Base-by-base conservation (phyloP, 2,888 invertebrate genomes). In the Mamestra brassicae region DNA sequence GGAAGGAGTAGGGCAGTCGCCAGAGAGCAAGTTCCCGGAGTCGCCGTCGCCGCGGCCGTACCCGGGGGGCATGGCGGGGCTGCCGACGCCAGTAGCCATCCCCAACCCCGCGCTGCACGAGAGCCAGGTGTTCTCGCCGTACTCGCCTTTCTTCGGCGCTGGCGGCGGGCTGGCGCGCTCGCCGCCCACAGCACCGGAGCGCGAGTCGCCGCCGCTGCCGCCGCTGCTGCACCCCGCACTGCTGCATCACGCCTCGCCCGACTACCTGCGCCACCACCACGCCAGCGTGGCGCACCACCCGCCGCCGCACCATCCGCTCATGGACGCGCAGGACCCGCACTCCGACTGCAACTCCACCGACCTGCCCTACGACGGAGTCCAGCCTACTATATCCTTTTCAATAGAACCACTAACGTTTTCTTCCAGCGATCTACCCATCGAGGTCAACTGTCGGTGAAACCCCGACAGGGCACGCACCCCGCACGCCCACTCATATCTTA, bases 41-140 rank as follows among this genome's bases (percentile, higher is more conserved):
- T 98, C 98, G 71, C 98, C 98, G 83, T 97, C 98, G 90, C 97
- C 98, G 90, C 97, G 98, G 94, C 98, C 98, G 93, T 97, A 97
- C 89, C 98, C 98, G 71, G 98, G 98, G 75, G 98, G 99, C 97
- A 97, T 99, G 96, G 98, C 98, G 15, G 81, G 81, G 90, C 97
- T 99, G 93, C 99, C 99, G 87, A 99, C 99, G 78, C 98, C 99
- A 81, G 99, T 99, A 92, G 99, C 99, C 93, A 99, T 99, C 94
- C 98, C 99, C 78, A 99, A 99, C 95, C 99, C 99, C 76, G 98
- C 99, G 92, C 97, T 99, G 89, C 99, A 99, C 97, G 98, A 99
- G 97, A 98, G 98, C 93, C 98, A 99, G 96, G 98, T 99, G 92
- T 99, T 98, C 96, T 98, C 98, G 87, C 98, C 98, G 88, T 98